Evolutionary conservation across 2,888 invertebrate species (phyloP), one percentile per base, ranked within the genome.

Genomic region (Drosophila neonasuta): DNA sequence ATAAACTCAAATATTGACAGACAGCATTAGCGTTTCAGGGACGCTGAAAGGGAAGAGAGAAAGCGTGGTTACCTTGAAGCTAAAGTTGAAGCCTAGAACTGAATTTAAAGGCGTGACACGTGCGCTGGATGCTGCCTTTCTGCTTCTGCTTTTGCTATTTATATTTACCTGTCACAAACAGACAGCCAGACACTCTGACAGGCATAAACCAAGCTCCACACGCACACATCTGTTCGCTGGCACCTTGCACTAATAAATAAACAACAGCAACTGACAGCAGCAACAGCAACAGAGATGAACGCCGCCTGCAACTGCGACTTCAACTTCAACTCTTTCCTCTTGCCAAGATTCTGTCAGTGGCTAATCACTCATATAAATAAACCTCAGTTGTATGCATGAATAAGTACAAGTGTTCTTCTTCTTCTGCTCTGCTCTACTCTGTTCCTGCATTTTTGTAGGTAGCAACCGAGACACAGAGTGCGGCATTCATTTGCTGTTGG

Each of bases 281-380:
- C 41, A 24, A 49, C 62, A 56, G 64, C 50, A 34, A 49, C 56
- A 7, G 36, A 69, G 75, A 56, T 65, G 58, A 66, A 48, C 20
- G 3, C 20, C 34, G 34, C 48, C 30, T 32, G 45, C 51, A 29
- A 61, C 48, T 55, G 55, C 52, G 15, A 48, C 34, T 24, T 45
- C 24, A 6, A 24, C 24, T 6, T 10, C 20, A 52, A 8, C 20
- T 39, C 39, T 24, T 13, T 9, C 51, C 51, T n/a, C 41, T 30
- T 3, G 20, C 54, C 10, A 10, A 34, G 36, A 11, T 7, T 34
- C 32, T 50, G 45, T 76, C 77, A 76, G 76, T 74, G 83, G 83
- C 86, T 83, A 81, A 81, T 81, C 81, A 81, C 83, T 81, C 81
- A 81, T 81, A 81, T 81, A 81, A 81, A 81, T 81, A 81, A 82